Base-by-base conservation (phyloP, 2,797 vertebrate species). In the Cyprinella venusta region DNA sequence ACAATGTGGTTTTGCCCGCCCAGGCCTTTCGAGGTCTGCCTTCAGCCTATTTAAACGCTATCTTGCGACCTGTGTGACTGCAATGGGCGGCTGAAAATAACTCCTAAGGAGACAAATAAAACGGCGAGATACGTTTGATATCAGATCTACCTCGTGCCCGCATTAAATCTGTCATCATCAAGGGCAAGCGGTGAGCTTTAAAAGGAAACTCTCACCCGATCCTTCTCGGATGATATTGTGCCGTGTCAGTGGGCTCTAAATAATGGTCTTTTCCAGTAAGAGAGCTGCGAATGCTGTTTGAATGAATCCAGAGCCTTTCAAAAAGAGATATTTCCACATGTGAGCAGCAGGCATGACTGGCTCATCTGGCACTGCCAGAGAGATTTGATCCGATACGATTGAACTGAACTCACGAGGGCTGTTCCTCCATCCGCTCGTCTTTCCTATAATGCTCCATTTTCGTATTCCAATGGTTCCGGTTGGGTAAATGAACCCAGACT, bases 251-350 rank as follows among this genome's bases (percentile, higher is more conserved):
- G 38, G 85, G 80, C 82, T 79, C 67, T 90, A 88, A 90, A 87
- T 50, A 76, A 15, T 2, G 0, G 87, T 87, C 79, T 76, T 72
- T 90, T 89, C 84, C 89, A 89, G 89, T 86, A 69, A 69, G 64
- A 71, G 89, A 89, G 80, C 75, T 18, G 50, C 87, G 87, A 87
- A 91, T 85, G 87, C 72, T n/a, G 30, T 72, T 81, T 76, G 90
- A 89, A 87, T 89, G 87, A 90, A 93, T 74, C 68, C 63, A 70
- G 69, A 63, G 72, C 77, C 26, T 63, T 54, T 75, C 45, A 81
- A 78, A 92, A 90, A 85, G 76, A 91, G 89, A 89, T 87, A 87
- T 92, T 92, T 84, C 92, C 91, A 91, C 88, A 91, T 90, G 88
- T 89, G 82, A 79, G 30, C 81, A 83, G 75, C 81, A 86, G 77